Evolutionary conservation across 2,888 invertebrate species (phyloP).

Genomic region (Mesorhabditis spiculigera): DNA sequence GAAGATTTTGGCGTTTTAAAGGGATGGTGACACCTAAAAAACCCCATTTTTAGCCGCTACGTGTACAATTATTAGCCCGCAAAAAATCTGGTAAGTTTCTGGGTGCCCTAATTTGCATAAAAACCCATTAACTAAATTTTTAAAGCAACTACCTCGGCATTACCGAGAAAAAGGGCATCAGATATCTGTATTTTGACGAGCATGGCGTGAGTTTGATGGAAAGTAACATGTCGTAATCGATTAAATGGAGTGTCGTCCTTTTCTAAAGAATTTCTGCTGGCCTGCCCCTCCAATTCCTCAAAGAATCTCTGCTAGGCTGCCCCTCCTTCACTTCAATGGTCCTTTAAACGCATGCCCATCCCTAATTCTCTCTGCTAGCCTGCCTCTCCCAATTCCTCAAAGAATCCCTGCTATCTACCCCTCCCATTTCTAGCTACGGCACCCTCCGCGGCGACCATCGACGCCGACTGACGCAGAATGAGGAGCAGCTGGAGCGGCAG

Average conservation of each 20-base stretch:
- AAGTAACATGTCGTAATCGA: not conserved
- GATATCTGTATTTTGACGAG: slow-evolving; percentile 1
- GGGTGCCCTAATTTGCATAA: not conserved
- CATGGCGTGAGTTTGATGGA: not conserved
- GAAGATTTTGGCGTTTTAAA: too few species aligned
- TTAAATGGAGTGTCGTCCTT: not conserved
- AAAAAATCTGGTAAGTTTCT: too few species aligned
- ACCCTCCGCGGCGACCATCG: slow-evolving; percentile 37
- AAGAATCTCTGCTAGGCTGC: not conserved
- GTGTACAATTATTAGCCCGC: too few species aligned
- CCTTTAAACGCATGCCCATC: too few species aligned
- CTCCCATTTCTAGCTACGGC: slow-evolving; percentile 26
- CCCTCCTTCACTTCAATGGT: too few species aligned
- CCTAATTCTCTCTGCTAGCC: too few species aligned
- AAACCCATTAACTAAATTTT: not conserved
- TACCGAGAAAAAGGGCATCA: not conserved
- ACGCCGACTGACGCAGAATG: slow-evolving; percentile 37
- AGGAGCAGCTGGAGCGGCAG: slow-evolving; percentile 39
- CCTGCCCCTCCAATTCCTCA: not conserved
- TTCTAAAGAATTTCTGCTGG: not conserved
- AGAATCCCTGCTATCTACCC: too few species aligned
- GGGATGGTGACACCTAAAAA: not conserved
- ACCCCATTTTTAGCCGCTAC: too few species aligned
- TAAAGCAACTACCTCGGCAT: not conserved
- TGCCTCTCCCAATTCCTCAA: too few species aligned